Base-by-base conservation (phyloP, 2,797 vertebrate species). In the Nannoperca australis region DNA sequence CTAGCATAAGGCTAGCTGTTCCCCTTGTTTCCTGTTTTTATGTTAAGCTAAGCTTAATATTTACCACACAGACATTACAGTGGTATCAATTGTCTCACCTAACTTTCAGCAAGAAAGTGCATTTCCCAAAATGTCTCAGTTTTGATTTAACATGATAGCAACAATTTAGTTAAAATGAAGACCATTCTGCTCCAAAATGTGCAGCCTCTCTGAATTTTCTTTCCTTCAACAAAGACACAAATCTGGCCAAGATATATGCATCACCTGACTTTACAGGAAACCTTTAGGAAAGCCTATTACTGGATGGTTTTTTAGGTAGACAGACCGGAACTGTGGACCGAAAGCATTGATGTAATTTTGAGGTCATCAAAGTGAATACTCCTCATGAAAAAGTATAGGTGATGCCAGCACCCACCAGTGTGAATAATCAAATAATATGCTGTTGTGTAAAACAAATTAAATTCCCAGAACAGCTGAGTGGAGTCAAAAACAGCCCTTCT, bases 381-480 rank as follows among this genome's bases (percentile, higher is more conserved):
- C 4, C 5, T 44, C 6, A 17, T 47, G 7, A 44, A 49, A 51
- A 27, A 42, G 12, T n/a, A n/a, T 0, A 34, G 15, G n/a, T 55
- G 55, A 44, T 44, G n/a, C 30, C 44, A 30, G 17, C 4, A 44
- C 10, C 9, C 40, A 17, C 51, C 22, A 2, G 22, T 50, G 55
- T 70, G 53, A 61, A 61, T 15, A 45, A 30, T 24, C 14, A 32
- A n/a, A n/a, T n/a, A 61, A 56, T 18, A 32, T 32, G 32, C 32
- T 32, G 32, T 32, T 32, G 32, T 32, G 32, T 32, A 32, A 32
- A 6, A 32, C 18, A 18, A 50, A 61, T 76, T 73, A 3, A 81
- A 67, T 83, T n/a, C 78, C 72, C 59, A 62, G 64, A 66, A 73
- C 4, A 81, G 71, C 68, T 58, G 62, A 68, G 40, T 20, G 32